Percentiles rank a stretch among this genome's conserved stretches.
phyloP scores from a whole-genome alignment of 1,140 invertebrate species.

The Coboldia fuscipes region DNA sequence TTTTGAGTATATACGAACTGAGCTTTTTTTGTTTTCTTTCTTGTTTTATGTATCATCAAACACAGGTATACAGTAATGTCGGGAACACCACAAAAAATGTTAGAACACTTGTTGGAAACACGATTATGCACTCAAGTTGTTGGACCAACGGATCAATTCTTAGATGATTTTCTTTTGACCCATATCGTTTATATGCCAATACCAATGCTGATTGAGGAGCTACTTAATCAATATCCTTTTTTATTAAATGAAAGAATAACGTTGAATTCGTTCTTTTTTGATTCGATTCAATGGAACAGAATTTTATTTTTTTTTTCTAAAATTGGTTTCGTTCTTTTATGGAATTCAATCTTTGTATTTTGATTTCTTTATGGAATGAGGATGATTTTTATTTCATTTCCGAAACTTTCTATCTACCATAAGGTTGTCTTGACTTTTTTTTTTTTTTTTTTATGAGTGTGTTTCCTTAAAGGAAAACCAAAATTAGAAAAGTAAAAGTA shows the following conservation, averaged over 20 bases:
- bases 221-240: constrained; percentile 60
- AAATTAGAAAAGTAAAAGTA: neutral
- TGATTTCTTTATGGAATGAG: no score
- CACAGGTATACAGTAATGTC: constrained; percentile 73
- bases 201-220: constrained; percentile 48
- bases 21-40: constrained; percentile 5
- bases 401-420: no score
- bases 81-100: constrained; percentile 69
- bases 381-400: no score
- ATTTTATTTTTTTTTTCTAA: neutral
- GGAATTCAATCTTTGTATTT: no score
- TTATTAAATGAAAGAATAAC: constrained; percentile 6
- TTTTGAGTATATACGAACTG: no score
- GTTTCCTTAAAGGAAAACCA: neutral
- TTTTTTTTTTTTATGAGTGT: neutral
- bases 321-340: neutral
- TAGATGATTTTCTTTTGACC: constrained; percentile 74
- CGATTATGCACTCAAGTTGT: constrained; percentile 38
- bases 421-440: no score
- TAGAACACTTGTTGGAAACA: constrained; percentile 71
- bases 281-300: constrained; percentile 1
- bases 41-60: constrained; percentile 1
- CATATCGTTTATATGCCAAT: constrained; percentile 71
- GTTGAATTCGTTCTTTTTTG: constrained; percentile 1
- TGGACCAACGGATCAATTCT: constrained; percentile 33